These are phyloP conservation scores for Leuciscus waleckii DNA, from an alignment of 2,797 vertebrate species.

Conservation along the genomic window DNA sequence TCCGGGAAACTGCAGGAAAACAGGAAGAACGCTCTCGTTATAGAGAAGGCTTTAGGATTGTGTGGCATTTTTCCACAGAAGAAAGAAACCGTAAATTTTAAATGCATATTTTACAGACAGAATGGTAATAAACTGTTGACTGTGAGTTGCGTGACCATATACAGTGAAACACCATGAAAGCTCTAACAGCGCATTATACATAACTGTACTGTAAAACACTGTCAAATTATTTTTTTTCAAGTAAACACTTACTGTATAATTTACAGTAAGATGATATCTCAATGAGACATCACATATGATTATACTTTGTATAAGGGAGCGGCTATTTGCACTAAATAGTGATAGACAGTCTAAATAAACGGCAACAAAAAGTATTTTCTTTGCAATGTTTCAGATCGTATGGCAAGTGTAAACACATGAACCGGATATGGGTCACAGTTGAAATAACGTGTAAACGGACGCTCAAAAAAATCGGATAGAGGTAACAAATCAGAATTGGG, in stretches of 20 bases:
- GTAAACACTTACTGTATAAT: neutral
- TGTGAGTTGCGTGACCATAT: neutral
- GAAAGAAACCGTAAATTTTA: neutral
- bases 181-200: neutral
- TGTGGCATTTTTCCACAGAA: neutral
- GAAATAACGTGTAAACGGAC: too few relatives aligned
- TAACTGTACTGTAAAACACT: neutral
- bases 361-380: too few relatives aligned
- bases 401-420: too few relatives aligned
- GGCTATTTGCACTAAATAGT: neutral
- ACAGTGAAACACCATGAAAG: neutral
- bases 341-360: too few relatives aligned
- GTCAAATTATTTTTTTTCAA: neutral
- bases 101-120: neutral
- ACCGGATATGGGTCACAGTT: too few relatives aligned
- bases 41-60: neutral
- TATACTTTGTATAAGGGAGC: neutral
- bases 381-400: too few relatives aligned
- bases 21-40: neutral
- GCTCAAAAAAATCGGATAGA: too few relatives aligned
- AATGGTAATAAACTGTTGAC: neutral
- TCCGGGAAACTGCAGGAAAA: constrained; percentile 70
- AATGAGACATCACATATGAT: neutral
- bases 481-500: too few relatives aligned
- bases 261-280: neutral